A percentile compares a stretch with the other conserved stretches of the same genome.
Evolutionary conservation across 2,888 invertebrate species (phyloP).

Genomic region (Drosophila lacicola): DNA sequence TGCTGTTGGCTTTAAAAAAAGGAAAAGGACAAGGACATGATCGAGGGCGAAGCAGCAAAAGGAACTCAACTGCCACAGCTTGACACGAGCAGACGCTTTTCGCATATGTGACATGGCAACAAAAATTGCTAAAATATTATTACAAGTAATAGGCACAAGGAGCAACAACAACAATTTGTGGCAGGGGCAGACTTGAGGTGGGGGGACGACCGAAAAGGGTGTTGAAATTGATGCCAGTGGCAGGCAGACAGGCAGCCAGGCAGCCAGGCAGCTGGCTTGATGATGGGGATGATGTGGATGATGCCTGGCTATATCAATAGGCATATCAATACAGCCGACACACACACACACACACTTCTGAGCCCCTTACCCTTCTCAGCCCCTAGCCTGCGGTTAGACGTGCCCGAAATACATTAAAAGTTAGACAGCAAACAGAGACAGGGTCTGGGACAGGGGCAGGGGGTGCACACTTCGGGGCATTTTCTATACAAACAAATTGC

Average conservation of each 20-base stretch:
- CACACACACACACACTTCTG: conserved; percentile 11
- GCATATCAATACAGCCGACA: conserved; percentile 69
- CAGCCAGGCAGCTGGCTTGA: conserved; percentile 15
- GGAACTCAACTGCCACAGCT: conserved; percentile 26
- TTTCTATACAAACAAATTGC: conserved; percentile 81
- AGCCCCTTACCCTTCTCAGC: conserved; percentile 9
- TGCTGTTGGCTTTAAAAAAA: conserved; percentile 50
- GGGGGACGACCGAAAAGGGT: conserved; percentile 54
- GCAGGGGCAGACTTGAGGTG: neutral
- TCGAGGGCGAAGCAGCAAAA: neutral
- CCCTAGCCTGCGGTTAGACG: conserved; percentile 63
- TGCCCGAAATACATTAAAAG: conserved; percentile 79
- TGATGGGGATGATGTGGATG: conserved; percentile 44
- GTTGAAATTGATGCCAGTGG: conserved; percentile 68
- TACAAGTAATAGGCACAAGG: conserved; percentile 74
- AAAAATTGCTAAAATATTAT: conserved; percentile 78
- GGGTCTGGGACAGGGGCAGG: neutral
- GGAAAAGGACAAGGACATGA: conserved; percentile 8
- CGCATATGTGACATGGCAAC: conserved; percentile 75
- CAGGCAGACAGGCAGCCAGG: conserved; percentile 5
- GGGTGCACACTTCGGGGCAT: conserved; percentile 51
- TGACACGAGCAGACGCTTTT: conserved; percentile 43
- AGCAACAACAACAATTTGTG: conserved; percentile 48
- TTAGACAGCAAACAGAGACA: conserved; percentile 48
- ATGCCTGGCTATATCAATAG: conserved; percentile 68